Conservation (phyloP, 1,140 invertebrate genomes). For the Temnothorax nylanderi region DNA sequence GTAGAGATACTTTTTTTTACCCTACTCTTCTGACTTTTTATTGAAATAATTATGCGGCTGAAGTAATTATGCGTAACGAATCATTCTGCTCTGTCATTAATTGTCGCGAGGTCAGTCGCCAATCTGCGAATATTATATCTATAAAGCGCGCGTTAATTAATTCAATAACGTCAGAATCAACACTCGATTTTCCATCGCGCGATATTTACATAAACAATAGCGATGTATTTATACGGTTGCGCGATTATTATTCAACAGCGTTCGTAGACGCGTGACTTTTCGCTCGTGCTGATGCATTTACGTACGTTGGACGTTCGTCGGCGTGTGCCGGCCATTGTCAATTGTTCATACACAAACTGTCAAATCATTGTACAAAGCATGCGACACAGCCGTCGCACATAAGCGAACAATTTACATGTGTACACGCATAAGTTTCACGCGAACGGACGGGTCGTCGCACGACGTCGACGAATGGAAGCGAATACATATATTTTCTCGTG, state of each 20-base stretch:
- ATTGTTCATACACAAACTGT: constrained; percentile 63
- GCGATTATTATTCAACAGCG: constrained; percentile 40
- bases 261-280: constrained; percentile 41
- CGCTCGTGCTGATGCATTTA: neutral
- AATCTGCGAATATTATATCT: constrained; percentile 8
- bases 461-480: neutral
- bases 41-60: neutral
- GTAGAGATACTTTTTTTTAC: neutral
- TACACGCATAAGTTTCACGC: neutral
- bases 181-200: neutral
- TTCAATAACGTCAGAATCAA: constrained; percentile 18
- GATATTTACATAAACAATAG: constrained; percentile 33
- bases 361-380: constrained; percentile 28
- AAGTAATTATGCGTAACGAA: neutral
- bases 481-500: neutral
- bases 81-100: neutral
- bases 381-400: neutral
- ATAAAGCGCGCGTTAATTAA: neutral
- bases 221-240: constrained; percentile 1
- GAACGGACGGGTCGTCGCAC: neutral
- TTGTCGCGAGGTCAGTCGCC: neutral
- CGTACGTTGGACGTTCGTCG: constrained; percentile 43
- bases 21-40: neutral
- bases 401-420: neutral
- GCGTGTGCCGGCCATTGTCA: constrained; percentile 52